Base-by-base conservation (phyloP, 2,113 vertebrate genomes). In the Pandion haliaetus region DNA sequence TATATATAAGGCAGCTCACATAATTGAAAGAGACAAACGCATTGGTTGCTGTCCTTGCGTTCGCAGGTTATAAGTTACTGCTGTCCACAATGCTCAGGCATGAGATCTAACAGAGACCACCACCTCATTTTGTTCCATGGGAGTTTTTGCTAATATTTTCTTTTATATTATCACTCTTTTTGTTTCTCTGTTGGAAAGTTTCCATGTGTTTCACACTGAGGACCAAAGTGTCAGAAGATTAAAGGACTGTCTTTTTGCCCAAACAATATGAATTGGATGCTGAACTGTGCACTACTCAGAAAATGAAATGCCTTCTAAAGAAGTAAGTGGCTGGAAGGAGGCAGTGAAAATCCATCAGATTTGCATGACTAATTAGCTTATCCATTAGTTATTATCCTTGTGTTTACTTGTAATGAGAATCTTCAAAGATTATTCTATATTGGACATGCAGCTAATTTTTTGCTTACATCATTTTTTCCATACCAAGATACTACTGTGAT, bases 271-370 rank as follows among this genome's bases (percentile, higher is more conserved):
- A 93, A 82, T 44, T 95, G 86, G 84, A 95, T 90, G 81, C 88
- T 80, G 86, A 90, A 90, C 82, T 91, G 63, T 70, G 63, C 63
- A 50, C 67, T 74, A 28, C 72, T 82, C 54, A 66, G 88, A 95
- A 94, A 95, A 93, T 42, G 4, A 92, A 95, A 87, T 77, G 81
- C 82, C 62, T 90, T 93, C 93, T 91, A 74, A 93, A 97, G 73
- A 79, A 97, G 29, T 81, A 78, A 88, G 66, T 93, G 84, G 54
- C 66, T 96, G 82, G 93, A 96, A 96, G 91, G 38, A 94, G 45
- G 67, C 89, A 86, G 81, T 91, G 74, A 94, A 97, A 97, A 95
- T 91, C 84, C 94, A 96, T 94, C 94, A 94, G 94, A 95, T 97
- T 96, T 97, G 78, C 93, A 85, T 95, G 78, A 88, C 86, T 92